Evolutionary conservation across 2,113 vertebrate species (phyloP).

Genomic region (Chloroceryle aenea): DNA sequence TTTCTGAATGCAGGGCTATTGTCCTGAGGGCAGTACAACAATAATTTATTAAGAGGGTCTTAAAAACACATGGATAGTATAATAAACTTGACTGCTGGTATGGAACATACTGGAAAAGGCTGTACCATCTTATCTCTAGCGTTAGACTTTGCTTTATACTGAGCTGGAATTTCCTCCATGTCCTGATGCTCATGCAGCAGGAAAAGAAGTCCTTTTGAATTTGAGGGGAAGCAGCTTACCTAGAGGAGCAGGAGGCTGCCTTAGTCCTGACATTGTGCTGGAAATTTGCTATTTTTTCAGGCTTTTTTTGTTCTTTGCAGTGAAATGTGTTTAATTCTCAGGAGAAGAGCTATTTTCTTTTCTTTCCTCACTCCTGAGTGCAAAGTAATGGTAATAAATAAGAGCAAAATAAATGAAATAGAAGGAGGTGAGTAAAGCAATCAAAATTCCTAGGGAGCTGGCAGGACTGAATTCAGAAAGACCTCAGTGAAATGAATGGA

Average conservation of each 20-base stretch:
- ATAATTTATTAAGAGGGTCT: neutral
- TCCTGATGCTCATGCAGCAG: neutral
- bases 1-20: neutral
- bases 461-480: neutral
- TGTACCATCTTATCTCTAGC: neutral
- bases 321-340: neutral
- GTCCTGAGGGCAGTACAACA: neutral
- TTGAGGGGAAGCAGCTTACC: neutral
- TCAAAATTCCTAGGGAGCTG: neutral
- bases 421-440: neutral
- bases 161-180: neutral
- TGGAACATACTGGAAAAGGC: neutral
- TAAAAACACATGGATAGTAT: neutral
- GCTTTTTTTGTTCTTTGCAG: neutral
- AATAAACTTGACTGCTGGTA: neutral
- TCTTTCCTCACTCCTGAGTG: neutral
- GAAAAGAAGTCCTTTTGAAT: neutral
- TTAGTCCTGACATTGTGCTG: neutral
- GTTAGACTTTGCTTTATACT: neutral
- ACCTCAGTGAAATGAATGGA: neutral
- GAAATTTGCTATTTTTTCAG: neutral
- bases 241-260: neutral
- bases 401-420: neutral
- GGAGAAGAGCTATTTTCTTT: neutral
- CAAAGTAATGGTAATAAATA: neutral